These are phyloP conservation scores for Chelonus insularis DNA, from an alignment of 1,140 invertebrate species.

Conservation along the genomic window DNA sequence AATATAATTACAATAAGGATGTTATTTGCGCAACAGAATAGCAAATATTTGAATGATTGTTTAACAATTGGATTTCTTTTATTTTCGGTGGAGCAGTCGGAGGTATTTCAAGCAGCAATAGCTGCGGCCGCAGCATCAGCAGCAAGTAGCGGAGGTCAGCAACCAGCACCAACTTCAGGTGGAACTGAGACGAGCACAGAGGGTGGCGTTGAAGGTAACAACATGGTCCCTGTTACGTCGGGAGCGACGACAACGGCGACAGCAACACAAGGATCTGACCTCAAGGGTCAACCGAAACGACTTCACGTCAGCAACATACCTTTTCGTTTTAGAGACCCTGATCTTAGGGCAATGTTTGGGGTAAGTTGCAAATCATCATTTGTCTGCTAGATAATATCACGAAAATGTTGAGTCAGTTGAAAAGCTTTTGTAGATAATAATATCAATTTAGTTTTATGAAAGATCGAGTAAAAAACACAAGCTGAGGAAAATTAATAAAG, in stretches of 20 bases:
- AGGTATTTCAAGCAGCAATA: conserved; percentile 57
- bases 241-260: conserved; percentile 59
- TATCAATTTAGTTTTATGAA: no score
- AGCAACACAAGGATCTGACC: conserved; percentile 51
- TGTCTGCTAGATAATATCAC: no score
- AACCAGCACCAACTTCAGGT: conserved; percentile 41
- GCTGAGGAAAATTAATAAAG: no score
- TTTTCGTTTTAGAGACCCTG: conserved; percentile 96
- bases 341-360: conserved; percentile 96
- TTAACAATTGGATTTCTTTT: conserved; percentile 23
- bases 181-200: conserved; percentile 50
- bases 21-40: no score
- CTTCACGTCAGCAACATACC: conserved; percentile 98
- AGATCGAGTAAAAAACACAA: no score
- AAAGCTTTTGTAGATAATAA: no score
- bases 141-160: conserved; percentile 46
- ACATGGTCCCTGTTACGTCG: conserved; percentile 56
- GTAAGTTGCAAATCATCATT: conserved; percentile 70
- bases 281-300: conserved; percentile 78
- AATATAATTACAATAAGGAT: no score
- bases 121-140: conserved; percentile 55
- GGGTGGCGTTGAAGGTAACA: conserved; percentile 41
- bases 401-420: no score
- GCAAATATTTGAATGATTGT: no score
- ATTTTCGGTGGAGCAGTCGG: conserved; percentile 44